Base-by-base conservation (phyloP, 1,140 invertebrate genomes). In the Heliconius melpomene region DNA sequence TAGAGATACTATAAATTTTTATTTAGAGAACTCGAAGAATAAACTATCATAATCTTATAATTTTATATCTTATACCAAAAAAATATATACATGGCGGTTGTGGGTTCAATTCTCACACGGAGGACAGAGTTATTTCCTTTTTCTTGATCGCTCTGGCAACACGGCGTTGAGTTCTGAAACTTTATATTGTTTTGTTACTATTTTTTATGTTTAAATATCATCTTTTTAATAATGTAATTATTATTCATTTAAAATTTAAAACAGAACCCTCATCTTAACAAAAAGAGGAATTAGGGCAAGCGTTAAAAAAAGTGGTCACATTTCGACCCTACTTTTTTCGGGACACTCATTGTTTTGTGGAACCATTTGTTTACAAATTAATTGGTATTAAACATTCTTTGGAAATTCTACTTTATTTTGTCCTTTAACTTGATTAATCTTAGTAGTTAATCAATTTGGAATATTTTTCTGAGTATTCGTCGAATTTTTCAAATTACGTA, bases 291-390 rank as follows among this genome's bases (percentile, higher is more conserved):
- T 54, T 57, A 60, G 23, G 7, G 52, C 72, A 76, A 75, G n/a
- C 72, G 77, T 75, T 20, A 57, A 75, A 82, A 81, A 81, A 82
- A 78, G 54, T 36, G 50, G 32, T 72, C 72, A 29, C 79, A 57
- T 71, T 52, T 36, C 57, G 70, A 50, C 54, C 72, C 70, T 38
- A 77, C 70, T 81, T 86, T 80, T 77, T 77, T 77, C 75, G 72
- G 36, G 54, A 74, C 82, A 5, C 80, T 85, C 83, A 84, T 85
- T 84, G 83, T 84, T 84, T 79, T 40, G 60, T 78, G 78, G 74
- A 57, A 26, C 85, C 84, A 87, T 90, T 88, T 85, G 86, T 89
- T 87, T 84, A 88, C 86, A 83, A 88, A 90, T 87, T 90, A 90
- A 90, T 90, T 88, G 88, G 85, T 77, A 76, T 79, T 79, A 81